phyloP scores from a whole-genome alignment of 2,888 invertebrate genomes.

The Cryptus armator region DNA sequence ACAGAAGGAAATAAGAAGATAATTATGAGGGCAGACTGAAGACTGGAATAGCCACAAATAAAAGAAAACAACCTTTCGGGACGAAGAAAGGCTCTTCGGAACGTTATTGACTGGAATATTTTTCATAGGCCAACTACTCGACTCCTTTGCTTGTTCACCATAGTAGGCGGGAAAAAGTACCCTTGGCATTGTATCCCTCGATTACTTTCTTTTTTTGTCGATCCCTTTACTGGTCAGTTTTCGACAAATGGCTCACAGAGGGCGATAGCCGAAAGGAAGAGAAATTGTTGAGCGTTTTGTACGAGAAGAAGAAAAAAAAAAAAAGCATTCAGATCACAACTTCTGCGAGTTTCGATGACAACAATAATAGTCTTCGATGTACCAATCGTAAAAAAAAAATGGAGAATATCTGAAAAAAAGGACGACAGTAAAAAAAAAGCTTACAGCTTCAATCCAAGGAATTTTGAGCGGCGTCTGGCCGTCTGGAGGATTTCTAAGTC shows the following conservation, averaged over 20 bases:
- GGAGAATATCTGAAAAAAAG: neutral
- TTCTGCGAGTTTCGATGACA: too few species aligned
- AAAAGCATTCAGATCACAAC: constrained; percentile 16
- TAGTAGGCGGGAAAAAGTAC: neutral
- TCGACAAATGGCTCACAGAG: constrained; percentile 4
- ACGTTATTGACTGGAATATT: too few species aligned
- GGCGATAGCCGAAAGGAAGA: neutral
- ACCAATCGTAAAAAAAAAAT: too few species aligned
- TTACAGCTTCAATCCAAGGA: constrained; percentile 73
- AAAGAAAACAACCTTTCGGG: too few species aligned
- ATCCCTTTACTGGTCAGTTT: neutral
- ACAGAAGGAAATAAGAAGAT: too few species aligned
- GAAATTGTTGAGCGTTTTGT: neutral
- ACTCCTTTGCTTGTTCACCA: neutral
- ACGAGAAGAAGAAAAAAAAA: constrained; percentile 12
- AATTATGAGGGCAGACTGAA: too few species aligned
- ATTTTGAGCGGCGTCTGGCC: constrained; percentile 72
- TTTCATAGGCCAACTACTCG: too few species aligned
- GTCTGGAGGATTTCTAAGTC: constrained; percentile 71
- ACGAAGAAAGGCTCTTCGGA: too few species aligned
- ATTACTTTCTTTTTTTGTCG: neutral
- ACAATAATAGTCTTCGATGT: too few species aligned
- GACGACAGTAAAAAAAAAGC: constrained; percentile 45
- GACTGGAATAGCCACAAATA: too few species aligned
- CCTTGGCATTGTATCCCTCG: neutral